A percentile compares a stretch with the other conserved stretches of the same genome.
Conservation (phyloP, 2,113 vertebrate species). For the Melanocharis versteri region DNA sequence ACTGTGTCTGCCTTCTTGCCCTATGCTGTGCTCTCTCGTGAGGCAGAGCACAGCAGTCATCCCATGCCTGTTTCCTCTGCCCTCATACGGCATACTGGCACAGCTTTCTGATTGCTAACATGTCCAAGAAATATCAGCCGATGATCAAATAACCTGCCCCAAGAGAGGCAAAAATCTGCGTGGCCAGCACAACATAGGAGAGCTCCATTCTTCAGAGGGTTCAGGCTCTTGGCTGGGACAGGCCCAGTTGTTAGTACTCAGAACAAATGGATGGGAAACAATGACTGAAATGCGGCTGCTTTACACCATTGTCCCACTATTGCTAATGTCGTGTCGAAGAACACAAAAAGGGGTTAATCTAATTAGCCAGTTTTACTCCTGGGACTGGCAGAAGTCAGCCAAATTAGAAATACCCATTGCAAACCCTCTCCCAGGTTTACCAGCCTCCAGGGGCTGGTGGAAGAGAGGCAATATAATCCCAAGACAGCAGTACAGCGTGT, state of each 20-base stretch:
- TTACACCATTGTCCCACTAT: neutral
- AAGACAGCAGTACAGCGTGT: neutral
- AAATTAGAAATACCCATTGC: constrained; percentile 28
- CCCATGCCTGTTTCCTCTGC: neutral
- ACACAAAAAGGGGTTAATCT: neutral
- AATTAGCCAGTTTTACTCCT: constrained; percentile 19
- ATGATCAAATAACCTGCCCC: neutral
- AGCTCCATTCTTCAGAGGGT: neutral
- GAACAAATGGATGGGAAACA: neutral
- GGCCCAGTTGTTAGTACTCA: neutral
- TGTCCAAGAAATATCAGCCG: neutral
- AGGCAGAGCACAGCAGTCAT: neutral
- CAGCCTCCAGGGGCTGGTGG: neutral
- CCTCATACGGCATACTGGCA: fast-evolving
- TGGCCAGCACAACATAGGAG: neutral
- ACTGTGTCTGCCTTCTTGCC: neutral
- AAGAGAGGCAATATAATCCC: neutral
- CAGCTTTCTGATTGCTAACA: neutral
- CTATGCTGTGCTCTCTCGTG: neutral
- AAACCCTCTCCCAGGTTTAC: neutral
- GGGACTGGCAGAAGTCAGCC: neutral
- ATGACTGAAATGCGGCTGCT: neutral
- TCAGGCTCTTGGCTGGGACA: neutral
- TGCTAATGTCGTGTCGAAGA: neutral
- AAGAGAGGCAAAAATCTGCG: neutral